These are phyloP conservation scores for Rhagologus leucostigma DNA, from an alignment of 2,113 vertebrate genomes.

Conservation along the genomic window DNA sequence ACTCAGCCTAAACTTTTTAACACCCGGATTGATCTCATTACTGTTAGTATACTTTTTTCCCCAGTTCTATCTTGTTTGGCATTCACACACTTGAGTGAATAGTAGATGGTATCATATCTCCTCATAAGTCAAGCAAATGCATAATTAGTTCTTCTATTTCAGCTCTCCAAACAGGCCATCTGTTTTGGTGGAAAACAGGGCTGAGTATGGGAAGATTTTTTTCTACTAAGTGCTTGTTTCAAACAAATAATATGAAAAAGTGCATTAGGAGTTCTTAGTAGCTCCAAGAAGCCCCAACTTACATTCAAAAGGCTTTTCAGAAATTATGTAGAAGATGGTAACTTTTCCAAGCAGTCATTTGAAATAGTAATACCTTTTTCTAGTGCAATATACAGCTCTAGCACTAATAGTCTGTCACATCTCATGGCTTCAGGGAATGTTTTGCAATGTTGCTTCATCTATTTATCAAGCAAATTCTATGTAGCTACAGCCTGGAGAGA, in stretches of 20 bases:
- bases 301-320: neutral
- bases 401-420: neutral
- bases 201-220: neutral
- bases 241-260: neutral
- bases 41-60: slow-evolving; percentile 1
- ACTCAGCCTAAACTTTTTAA: slow-evolving; percentile 27
- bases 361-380: neutral
- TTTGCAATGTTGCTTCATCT: slow-evolving; percentile 15
- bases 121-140: slow-evolving; percentile 34
- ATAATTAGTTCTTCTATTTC: slow-evolving; percentile 41
- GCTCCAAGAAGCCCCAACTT: neutral
- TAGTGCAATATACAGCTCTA: neutral
- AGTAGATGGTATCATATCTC: slow-evolving; percentile 17
- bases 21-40: slow-evolving; percentile 39
- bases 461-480: slow-evolving; percentile 8
- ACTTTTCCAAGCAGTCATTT: neutral
- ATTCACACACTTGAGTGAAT: neutral
- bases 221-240: neutral
- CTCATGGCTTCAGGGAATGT: neutral
- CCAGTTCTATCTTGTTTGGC: neutral
- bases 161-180: slow-evolving; percentile 47
- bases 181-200: slow-evolving; percentile 28
- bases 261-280: neutral
- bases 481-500: neutral
- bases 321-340: neutral